Conservation (phyloP, 2,113 vertebrate genomes). For the Neolamprologus toae region DNA sequence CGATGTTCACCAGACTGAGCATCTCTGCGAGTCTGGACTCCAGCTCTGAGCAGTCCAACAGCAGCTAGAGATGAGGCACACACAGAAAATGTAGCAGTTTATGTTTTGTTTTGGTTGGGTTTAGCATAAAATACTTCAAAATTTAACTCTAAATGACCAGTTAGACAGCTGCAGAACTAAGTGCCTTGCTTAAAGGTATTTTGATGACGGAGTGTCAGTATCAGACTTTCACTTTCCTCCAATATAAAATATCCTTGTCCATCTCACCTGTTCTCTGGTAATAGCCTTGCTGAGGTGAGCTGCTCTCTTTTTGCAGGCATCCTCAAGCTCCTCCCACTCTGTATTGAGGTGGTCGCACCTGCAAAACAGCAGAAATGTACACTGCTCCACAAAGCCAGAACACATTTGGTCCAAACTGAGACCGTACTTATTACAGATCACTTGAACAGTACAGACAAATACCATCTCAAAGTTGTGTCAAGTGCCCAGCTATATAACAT, state of each 20-base stretch:
- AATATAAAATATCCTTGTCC: background rate
- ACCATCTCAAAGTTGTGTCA: background rate
- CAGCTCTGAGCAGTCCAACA: constrained; percentile 78
- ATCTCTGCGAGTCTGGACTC: constrained; percentile 77
- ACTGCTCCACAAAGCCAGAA: background rate
- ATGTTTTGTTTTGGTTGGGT: background rate
- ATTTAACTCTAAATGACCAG: background rate
- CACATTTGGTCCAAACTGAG: background rate
- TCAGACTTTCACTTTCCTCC: background rate
- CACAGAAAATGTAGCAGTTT: background rate
- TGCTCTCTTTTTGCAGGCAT: constrained; percentile 66
- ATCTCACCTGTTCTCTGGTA: constrained; percentile 76
- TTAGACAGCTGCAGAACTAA: background rate
- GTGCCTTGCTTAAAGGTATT: background rate
- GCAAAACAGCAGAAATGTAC: background rate
- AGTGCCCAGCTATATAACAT: background rate
- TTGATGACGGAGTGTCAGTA: background rate
- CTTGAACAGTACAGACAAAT: background rate
- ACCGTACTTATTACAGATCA: background rate
- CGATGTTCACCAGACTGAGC: constrained; percentile 63
- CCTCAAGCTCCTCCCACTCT: constrained; percentile 78
- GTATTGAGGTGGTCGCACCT: constrained; percentile 63
- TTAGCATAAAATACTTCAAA: background rate
- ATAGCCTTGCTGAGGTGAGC: constrained; percentile 72
- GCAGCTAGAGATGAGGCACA: constrained; percentile 59